phyloP scores from a whole-genome alignment of 23 tunicate genomes.

The Styela plicata region DNA sequence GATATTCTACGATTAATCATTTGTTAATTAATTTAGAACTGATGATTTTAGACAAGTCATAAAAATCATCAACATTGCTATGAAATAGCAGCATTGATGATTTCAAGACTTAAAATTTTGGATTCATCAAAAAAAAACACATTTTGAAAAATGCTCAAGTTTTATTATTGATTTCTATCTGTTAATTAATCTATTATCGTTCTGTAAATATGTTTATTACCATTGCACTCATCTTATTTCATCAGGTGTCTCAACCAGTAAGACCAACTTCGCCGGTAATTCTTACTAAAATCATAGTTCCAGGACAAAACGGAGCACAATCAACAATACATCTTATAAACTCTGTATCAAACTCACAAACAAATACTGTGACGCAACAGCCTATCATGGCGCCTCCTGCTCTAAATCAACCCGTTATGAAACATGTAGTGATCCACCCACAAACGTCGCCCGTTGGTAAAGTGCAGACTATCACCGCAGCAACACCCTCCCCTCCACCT shows the following conservation, averaged over 20 bases:
- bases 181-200: too few relatives aligned
- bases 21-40: too few relatives aligned
- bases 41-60: too few relatives aligned
- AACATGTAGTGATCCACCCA: background rate
- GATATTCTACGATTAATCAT: too few relatives aligned
- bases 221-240: too few relatives aligned
- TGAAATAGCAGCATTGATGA: too few relatives aligned
- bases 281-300: conserved; percentile 24
- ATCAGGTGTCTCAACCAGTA: background rate
- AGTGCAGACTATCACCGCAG: background rate
- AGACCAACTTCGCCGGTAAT: background rate
- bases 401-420: background rate
- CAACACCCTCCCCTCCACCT: conserved; percentile 43
- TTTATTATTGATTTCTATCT: too few relatives aligned
- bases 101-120: too few relatives aligned
- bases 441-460: background rate
- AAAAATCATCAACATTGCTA: too few relatives aligned
- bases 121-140: too few relatives aligned
- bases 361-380: background rate
- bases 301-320: conserved; percentile 25
- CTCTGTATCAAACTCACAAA: background rate
- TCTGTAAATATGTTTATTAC: too few relatives aligned
- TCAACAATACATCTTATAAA: conserved; percentile 28
- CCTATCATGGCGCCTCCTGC: background rate
- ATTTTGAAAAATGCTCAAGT: too few relatives aligned